These are phyloP conservation scores for Pangasius macronema DNA, from an alignment of 2,797 vertebrate genomes.

Conservation along the genomic window DNA sequence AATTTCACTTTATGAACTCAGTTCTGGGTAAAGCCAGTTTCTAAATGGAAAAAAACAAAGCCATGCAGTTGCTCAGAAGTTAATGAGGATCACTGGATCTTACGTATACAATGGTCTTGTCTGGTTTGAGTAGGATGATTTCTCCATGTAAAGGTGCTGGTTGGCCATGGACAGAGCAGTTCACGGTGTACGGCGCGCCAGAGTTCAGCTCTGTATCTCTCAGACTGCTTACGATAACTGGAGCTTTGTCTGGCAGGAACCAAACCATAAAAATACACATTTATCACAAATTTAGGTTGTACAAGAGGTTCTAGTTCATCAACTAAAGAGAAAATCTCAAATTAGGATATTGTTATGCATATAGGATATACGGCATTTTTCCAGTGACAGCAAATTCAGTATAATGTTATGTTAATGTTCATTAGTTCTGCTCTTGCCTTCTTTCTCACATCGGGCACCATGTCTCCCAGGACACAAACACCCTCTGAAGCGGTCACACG, in stretches of 20 bases:
- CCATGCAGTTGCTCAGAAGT: not conserved
- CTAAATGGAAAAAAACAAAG: not conserved
- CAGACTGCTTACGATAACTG: slow-evolving; percentile 73
- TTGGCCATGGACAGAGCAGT: slow-evolving; percentile 76
- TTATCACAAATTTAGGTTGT: not conserved
- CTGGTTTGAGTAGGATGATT: slow-evolving; percentile 79
- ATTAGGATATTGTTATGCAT: not conserved
- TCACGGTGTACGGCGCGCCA: slow-evolving; percentile 68
- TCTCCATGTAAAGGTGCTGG: slow-evolving; percentile 79
- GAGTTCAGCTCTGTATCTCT: slow-evolving; percentile 77
- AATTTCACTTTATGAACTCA: not conserved
- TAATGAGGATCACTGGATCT: slow-evolving; percentile 29
- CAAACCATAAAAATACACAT: not conserved
- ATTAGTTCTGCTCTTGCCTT: slow-evolving; percentile 74
- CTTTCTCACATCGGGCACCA: slow-evolving; percentile 80
- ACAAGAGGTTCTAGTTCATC: not conserved
- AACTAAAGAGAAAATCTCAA: not conserved
- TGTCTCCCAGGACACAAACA: slow-evolving; percentile 78
- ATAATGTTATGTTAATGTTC: not conserved
- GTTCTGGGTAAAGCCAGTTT: not conserved
- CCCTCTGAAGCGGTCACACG: slow-evolving; percentile 81
- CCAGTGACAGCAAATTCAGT: not conserved
- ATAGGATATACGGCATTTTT: not conserved
- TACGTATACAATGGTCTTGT: slow-evolving; percentile 78
- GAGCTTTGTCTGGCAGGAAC: slow-evolving; percentile 65